Conservation (phyloP, 2,797 vertebrate species). For the Pipistrellus kuhlii region DNA sequence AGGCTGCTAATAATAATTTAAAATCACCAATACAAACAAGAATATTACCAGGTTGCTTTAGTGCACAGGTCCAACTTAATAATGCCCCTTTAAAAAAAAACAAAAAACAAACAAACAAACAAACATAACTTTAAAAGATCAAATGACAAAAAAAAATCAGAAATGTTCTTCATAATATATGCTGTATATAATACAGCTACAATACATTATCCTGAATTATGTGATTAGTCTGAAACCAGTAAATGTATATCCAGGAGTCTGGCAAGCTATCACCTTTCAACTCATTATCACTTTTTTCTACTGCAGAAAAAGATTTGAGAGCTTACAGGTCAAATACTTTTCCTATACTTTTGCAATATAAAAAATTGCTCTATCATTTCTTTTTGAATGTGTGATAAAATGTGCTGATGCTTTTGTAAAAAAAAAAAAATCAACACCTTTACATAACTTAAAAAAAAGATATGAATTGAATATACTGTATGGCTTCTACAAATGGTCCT, state of each 20-base stretch:
- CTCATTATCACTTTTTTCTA: slow-evolving; percentile 67
- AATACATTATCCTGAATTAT: slow-evolving; percentile 12
- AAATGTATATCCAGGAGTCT: slow-evolving; percentile 59
- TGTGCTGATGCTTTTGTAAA: slow-evolving; percentile 73
- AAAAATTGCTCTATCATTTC: slow-evolving; percentile 68
- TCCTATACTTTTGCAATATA: slow-evolving; percentile 62
- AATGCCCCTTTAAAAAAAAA: background rate
- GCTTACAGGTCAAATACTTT: slow-evolving; percentile 74
- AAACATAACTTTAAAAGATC: background rate
- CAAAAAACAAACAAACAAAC: background rate
- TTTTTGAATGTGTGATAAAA: slow-evolving; percentile 77
- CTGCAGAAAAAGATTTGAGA: slow-evolving; percentile 74
- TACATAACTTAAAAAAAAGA: slow-evolving; percentile 70
- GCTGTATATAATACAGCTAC: background rate
- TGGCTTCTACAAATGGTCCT: background rate
- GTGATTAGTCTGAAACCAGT: slow-evolving; percentile 34
- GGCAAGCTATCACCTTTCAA: slow-evolving; percentile 64
- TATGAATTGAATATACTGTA: slow-evolving; percentile 42
- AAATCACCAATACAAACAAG: slow-evolving; percentile 11
- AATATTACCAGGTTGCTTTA: background rate
- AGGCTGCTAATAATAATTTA: background rate
- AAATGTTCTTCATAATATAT: background rate
- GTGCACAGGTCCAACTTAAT: background rate
- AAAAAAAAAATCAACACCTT: slow-evolving; percentile 77
- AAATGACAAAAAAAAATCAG: slow-evolving; percentile 43